Base-by-base conservation (phyloP, 2,113 vertebrate species). In the Isurus oxyrinchus region DNA sequence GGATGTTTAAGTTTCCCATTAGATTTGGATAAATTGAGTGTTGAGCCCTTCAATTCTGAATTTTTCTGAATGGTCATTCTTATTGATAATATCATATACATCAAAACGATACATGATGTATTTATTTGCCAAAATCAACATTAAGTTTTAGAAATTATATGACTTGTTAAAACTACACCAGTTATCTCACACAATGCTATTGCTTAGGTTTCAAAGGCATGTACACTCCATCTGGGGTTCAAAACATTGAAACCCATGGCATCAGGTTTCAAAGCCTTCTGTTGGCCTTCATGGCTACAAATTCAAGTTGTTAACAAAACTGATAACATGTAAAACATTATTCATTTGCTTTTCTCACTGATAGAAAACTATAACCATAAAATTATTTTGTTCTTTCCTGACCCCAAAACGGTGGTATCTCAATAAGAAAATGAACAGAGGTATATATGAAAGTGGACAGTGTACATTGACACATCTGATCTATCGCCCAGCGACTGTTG, bases 231-330 rank as follows among this genome's bases (percentile, higher is more conserved):
- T 95, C 66, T 95, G 66, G 94, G 4, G 63, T 76, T 72, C 69
- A 72, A 95, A 95, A 95, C 66, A 44, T 35, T 69, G 94, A 69
- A 49, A 95, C 3, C 11, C 23, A 53, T 69, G 94, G 67, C 27
- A 55, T 95, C 66, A 72, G 94, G 67, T 95, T 95, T 95, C 94
- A 95, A 95, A 95, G 94, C 94, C 44, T 95, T 94, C 40, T 49
- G 44, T 72, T 72, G 23, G 66, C 66, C 67, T 69, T 95, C 10
- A 55, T 69, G 49, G 11, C 88, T 91, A 91, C 88, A 59, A 53
- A 76, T 84, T 44, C 40, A 49, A 84, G 16, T 91, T 55, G 94
- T 94, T 61, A 95, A 53, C 66, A 95, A 95, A 72, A 95, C 49
- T 72, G 49, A 76, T 95, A 55, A 76, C 67, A 76, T 72, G 67